These are phyloP conservation scores for Zygogramma bicolorata DNA, from an alignment of 2,888 invertebrate genomes.

Conservation along the genomic window DNA sequence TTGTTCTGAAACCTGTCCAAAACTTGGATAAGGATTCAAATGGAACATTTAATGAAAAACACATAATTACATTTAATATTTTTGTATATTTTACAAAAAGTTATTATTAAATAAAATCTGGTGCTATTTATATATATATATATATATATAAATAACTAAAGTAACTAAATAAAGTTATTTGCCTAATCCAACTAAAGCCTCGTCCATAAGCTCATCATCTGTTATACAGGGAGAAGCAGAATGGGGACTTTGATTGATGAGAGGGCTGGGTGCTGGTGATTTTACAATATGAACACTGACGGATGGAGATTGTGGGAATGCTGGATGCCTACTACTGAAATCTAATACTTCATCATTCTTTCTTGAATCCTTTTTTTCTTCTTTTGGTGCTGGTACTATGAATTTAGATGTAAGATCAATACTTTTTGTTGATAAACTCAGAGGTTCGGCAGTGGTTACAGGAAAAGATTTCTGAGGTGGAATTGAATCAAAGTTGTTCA, in stretches of 20 bases:
- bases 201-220: slow-evolving; percentile 92
- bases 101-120: background rate
- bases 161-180: slow-evolving; percentile 68
- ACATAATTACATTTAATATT: background rate
- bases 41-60: too few relatives aligned
- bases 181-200: slow-evolving; percentile 83
- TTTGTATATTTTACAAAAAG: background rate
- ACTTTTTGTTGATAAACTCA: slow-evolving; percentile 63
- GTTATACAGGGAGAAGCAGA: slow-evolving; percentile 86
- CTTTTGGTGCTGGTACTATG: slow-evolving; percentile 62
- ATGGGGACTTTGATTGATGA: slow-evolving; percentile 75
- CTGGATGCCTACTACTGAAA: slow-evolving; percentile 45
- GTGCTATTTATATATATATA: too few relatives aligned
- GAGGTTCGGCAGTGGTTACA: slow-evolving; percentile 53
- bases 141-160: too few relatives aligned
- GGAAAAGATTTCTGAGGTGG: slow-evolving; percentile 56
- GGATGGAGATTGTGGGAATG: slow-evolving; percentile 74
- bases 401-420: slow-evolving; percentile 68
- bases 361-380: slow-evolving; percentile 49
- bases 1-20: too few relatives aligned
- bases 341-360: slow-evolving; percentile 72
- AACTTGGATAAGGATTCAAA: too few relatives aligned
- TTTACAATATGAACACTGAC: slow-evolving; percentile 83
- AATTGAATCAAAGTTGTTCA: slow-evolving; percentile 55
- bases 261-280: slow-evolving; percentile 80